Percentiles rank a stretch among this genome's conserved stretches.
phyloP scores from a whole-genome alignment of 2,888 invertebrate species.

The Cephalotes varians region DNA sequence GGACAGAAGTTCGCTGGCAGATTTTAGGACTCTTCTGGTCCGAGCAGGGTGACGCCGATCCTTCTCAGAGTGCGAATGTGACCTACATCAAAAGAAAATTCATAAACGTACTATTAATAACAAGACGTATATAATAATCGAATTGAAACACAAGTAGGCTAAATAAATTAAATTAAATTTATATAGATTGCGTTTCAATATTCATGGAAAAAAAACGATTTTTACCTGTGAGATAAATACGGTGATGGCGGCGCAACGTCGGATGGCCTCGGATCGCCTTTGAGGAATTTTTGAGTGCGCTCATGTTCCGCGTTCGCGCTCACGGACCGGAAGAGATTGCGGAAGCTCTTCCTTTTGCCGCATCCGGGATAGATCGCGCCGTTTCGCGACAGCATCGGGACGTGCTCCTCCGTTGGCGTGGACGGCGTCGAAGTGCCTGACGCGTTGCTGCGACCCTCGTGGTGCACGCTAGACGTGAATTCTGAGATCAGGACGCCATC shows the following conservation, averaged over 20 bases:
- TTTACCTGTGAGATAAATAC: slow-evolving; percentile 80
- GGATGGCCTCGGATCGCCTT: slow-evolving; percentile 90
- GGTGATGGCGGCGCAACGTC: slow-evolving; percentile 89
- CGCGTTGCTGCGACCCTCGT: slow-evolving; percentile 67
- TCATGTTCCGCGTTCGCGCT: slow-evolving; percentile 89
- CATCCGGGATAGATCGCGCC: slow-evolving; percentile 36
- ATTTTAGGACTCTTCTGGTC: slow-evolving; percentile 79
- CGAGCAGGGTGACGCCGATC: slow-evolving; percentile 75
- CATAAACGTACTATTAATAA: not conserved
- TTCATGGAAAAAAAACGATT: not conserved
- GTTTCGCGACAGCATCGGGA: slow-evolving; percentile 73
- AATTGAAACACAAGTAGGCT: not conserved
- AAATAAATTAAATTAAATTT: not conserved
- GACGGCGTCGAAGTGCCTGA: slow-evolving; percentile 74
- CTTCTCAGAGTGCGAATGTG: slow-evolving; percentile 83
- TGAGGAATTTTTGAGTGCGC: slow-evolving; percentile 89
- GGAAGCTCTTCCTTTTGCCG: slow-evolving; percentile 86
- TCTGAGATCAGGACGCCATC: slow-evolving; percentile 69
- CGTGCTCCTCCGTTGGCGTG: slow-evolving; percentile 76
- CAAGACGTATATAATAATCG: too few relatives aligned
- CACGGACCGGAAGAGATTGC: slow-evolving; percentile 88
- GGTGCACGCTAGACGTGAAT: slow-evolving; percentile 75
- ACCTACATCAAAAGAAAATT: slow-evolving; percentile 62
- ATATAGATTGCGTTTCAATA: not conserved
- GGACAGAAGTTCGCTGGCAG: slow-evolving; percentile 83